A percentile compares a stretch with the other conserved stretches of the same genome.
Evolutionary conservation across 2,888 invertebrate species (phyloP).

Genomic region (Zele albiditarsus): DNA sequence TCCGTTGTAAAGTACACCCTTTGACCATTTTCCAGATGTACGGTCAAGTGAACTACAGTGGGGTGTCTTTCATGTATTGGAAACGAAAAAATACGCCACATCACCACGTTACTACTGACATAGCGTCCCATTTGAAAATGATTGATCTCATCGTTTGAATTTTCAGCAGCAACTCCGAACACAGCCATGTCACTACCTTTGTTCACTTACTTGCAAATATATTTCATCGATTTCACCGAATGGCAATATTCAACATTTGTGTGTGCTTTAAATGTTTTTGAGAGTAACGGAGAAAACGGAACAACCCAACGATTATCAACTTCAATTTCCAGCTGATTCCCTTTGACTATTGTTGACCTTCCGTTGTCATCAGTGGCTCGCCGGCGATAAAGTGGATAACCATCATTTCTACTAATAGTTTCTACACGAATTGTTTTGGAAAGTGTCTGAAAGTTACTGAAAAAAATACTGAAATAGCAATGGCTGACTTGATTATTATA

Average conservation of each 20-base stretch:
- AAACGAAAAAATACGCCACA: slow-evolving; percentile 57
- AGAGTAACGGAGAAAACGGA: slow-evolving; percentile 54
- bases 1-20: slow-evolving; percentile 54
- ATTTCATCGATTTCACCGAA: slow-evolving; percentile 70
- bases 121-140: slow-evolving; percentile 57
- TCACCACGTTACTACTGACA: slow-evolving; percentile 59
- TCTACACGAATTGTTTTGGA: too few relatives aligned
- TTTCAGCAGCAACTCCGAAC: slow-evolving; percentile 41
- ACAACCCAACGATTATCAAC: slow-evolving; percentile 53
- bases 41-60: slow-evolving; percentile 53
- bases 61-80: too few relatives aligned
- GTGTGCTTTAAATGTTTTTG: slow-evolving; percentile 58
- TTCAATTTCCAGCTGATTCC: not conserved
- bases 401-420: slow-evolving; percentile 54
- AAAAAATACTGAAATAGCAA: too few relatives aligned
- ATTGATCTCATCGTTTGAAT: slow-evolving; percentile 53
- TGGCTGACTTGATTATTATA: too few relatives aligned
- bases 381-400: slow-evolving; percentile 48
- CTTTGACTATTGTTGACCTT: slow-evolving; percentile 43
- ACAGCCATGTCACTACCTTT: slow-evolving; percentile 57
- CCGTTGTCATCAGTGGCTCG: slow-evolving; percentile 52
- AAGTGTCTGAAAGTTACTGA: too few relatives aligned
- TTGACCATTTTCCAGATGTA: slow-evolving; percentile 60
- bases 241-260: slow-evolving; percentile 70
- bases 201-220: slow-evolving; percentile 65